Percentiles rank a stretch among this genome's conserved stretches.
Conservation (phyloP, 2,113 vertebrate genomes). For the Amazona guildingii region DNA sequence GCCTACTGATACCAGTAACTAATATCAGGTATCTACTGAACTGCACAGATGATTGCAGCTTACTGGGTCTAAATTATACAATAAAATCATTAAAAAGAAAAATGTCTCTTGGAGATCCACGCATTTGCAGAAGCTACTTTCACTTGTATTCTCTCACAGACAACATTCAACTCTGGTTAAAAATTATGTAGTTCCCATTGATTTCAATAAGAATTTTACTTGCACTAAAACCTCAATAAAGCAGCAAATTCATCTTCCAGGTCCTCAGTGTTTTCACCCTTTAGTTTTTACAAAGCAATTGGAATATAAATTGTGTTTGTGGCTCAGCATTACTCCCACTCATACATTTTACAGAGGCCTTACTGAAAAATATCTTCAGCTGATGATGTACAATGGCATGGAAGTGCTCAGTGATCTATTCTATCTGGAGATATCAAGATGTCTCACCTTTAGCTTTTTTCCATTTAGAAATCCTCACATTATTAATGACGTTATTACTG, state of each 20-base stretch:
- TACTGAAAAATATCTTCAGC: neutral
- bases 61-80: neutral
- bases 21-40: neutral
- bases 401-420: constrained; percentile 22
- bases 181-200: neutral
- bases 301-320: neutral
- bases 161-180: neutral
- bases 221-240: neutral
- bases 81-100: neutral
- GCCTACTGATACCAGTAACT: too few species aligned
- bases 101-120: neutral
- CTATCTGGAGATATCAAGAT: neutral
- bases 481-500: neutral
- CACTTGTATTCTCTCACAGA: neutral
- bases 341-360: neutral
- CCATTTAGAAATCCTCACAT: neutral
- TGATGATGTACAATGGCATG: neutral
- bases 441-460: neutral
- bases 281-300: neutral
- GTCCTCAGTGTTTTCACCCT: neutral
- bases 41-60: neutral
- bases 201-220: neutral
- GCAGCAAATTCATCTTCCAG: neutral
- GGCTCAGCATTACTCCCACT: neutral
- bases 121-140: neutral